Evolutionary conservation across 1,140 invertebrate genomes (phyloP), one percentile per base, ranked within the genome.

Genomic region (Rhopalosiphum maidis): DNA sequence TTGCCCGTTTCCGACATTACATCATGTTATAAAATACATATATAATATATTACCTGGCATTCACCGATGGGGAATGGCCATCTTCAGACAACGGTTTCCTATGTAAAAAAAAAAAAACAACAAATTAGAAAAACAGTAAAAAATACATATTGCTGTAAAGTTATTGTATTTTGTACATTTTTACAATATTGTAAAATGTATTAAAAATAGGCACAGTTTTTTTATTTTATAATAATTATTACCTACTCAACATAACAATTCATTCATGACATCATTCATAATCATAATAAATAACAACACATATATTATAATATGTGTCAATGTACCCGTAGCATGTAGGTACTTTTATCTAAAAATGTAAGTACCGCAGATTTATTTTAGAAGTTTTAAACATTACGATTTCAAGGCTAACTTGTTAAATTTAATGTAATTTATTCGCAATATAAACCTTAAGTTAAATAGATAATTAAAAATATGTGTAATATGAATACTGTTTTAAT

Each of bases 81-180:
- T 93, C 91, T 43, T 93, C 91, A 4, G 82, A 25, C 68, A 85
- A 54, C 46, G 91, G 91, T 55, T 93, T 93, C 77, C 91, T 93
- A 21, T 37, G 2, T 43, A 90, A 18, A 90, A 51, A 68, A 68
- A 54, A 90, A 90, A 41, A 60, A 35, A 51, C 7, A 35, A 77
- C 5, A 37, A 89, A 89, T 54, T 88, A n/a, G n/a, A 51, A 48
- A 1, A 87, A 77, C 3, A 77, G 30, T 77, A 77, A n/a, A 77
- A n/a, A 60, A 68, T 68, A 77, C 6, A n/a, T n/a, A n/a, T 0
- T 18, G n/a, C n/a, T 77, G 15, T 77, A 4, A 77, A 77, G 15
- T n/a, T 77, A n/a, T 18, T 60, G 30, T 3, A n/a, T n/a, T 68
- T 68, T 6, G 18, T 68, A 68, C 1, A 18, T 68, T 77, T 77